phyloP scores from a whole-genome alignment of 1,140 invertebrate genomes.

The Diplogasteroides magnus region DNA sequence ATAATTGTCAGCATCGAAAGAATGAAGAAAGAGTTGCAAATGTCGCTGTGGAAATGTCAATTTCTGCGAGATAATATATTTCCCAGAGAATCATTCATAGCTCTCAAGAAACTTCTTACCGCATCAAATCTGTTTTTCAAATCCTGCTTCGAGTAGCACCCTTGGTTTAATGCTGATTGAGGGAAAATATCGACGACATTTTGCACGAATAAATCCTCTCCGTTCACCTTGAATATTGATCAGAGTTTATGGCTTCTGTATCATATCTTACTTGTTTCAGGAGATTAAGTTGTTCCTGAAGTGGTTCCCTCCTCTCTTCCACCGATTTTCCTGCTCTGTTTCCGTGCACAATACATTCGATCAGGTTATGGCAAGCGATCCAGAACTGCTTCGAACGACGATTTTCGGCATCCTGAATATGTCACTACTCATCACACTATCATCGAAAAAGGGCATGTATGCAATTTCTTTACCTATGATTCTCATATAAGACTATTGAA shows the following conservation, averaged over 20 bases:
- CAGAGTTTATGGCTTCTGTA: constrained; percentile 13
- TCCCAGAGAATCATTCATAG: too few species aligned
- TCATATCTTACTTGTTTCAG: constrained; percentile 18
- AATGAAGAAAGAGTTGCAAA: too few species aligned
- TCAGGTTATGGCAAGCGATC: constrained; percentile 80
- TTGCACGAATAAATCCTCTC: constrained; percentile 64
- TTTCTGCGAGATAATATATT: too few species aligned
- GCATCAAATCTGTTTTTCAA: constrained; percentile 77
- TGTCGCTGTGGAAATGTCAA: too few species aligned
- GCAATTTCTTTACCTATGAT: constrained; percentile 13
- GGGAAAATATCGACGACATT: constrained; percentile 73
- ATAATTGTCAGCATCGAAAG: too few species aligned
- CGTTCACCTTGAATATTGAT: constrained; percentile 41
- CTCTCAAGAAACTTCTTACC: too few species aligned
- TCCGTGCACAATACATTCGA: constrained; percentile 68
- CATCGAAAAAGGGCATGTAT: constrained; percentile 14
- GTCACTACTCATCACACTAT: constrained; percentile 21
- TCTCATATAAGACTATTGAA: too few species aligned
- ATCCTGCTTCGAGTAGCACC: constrained; percentile 77
- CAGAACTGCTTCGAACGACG: constrained; percentile 79
- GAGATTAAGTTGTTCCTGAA: constrained; percentile 67
- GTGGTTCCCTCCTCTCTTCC: constrained; percentile 64
- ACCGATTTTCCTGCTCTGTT: constrained; percentile 58
- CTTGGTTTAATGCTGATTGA: constrained; percentile 68
- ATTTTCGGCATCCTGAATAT: constrained; percentile 70